Percentiles rank a stretch among this genome's conserved stretches.
phyloP scores from a whole-genome alignment of 2,113 vertebrate species.

The Thamnophis sirtalis region DNA sequence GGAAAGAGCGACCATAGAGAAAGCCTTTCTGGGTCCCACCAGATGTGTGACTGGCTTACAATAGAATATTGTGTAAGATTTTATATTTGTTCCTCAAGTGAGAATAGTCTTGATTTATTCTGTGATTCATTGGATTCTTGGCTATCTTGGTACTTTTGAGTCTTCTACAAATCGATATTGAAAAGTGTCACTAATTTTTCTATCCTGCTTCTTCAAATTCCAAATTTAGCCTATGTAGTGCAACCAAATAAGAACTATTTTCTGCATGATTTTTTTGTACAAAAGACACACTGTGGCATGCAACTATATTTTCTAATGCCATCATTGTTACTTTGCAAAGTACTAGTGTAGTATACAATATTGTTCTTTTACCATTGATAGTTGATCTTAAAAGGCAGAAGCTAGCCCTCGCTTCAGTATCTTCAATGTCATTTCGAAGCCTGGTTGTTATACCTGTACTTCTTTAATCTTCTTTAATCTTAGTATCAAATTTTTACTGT shows the following conservation, averaged over 20 bases:
- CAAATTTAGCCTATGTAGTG: neutral
- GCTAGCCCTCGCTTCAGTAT: too few relatives aligned
- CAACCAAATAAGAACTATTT: neutral
- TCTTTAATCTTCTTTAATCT: neutral
- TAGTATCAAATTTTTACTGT: neutral
- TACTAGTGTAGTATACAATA: neutral
- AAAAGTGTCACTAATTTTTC: neutral
- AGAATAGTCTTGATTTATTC: neutral
- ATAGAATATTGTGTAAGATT: neutral
- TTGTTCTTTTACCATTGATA: neutral
- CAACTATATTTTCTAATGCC: neutral
- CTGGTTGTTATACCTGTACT: neutral
- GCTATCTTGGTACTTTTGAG: neutral
- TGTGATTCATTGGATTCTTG: neutral
- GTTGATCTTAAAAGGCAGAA: neutral
- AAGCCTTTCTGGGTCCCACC: too few relatives aligned
- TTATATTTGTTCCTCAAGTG: neutral
- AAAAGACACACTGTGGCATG: neutral
- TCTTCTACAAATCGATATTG: neutral
- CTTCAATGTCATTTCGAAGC: too few relatives aligned
- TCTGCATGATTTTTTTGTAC: neutral
- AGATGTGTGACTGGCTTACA: too few relatives aligned
- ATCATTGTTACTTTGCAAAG: neutral
- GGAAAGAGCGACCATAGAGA: too few relatives aligned
- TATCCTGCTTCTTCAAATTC: neutral